These are phyloP conservation scores for Pampus argenteus DNA, from an alignment of 2,797 vertebrate species.

Conservation along the genomic window DNA sequence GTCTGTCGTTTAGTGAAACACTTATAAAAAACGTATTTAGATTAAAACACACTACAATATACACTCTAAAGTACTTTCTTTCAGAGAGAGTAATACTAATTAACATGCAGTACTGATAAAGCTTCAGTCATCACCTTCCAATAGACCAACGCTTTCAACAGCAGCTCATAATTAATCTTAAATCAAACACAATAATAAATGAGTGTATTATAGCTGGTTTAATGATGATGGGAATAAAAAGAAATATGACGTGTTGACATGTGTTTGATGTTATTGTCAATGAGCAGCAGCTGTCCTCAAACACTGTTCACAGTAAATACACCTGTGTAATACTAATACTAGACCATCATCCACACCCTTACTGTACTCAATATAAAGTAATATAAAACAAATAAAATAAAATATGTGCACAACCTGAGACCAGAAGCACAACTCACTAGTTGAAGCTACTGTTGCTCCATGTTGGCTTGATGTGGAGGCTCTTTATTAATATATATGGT, in stretches of 20 bases:
- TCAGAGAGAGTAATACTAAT: background rate
- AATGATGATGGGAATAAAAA: background rate
- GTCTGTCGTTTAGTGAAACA: background rate
- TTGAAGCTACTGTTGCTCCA: background rate
- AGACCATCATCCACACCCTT: no score
- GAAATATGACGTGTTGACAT: constrained; percentile 11
- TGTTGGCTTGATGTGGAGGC: no score
- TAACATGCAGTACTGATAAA: background rate
- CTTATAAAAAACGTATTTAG: background rate
- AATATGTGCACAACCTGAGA: background rate
- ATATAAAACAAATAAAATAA: no score
- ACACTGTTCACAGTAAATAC: constrained; percentile 4
- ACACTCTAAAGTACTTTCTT: background rate
- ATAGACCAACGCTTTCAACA: constrained; percentile 25
- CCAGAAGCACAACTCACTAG: background rate
- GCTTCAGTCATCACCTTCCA: constrained; percentile 29
- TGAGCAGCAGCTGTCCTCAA: constrained; percentile 5
- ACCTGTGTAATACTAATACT: background rate
- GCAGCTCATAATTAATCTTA: constrained; percentile 15
- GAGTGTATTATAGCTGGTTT: background rate
- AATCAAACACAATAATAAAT: constrained; percentile 4
- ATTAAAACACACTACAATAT: background rate
- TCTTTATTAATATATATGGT: background rate
- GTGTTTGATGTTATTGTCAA: constrained; percentile 9
- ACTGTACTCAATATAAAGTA: no score